Percentiles rank a stretch among this genome's conserved stretches.
Conservation (phyloP, 2,888 invertebrate species). For the Pristionchus entomophagus region DNA sequence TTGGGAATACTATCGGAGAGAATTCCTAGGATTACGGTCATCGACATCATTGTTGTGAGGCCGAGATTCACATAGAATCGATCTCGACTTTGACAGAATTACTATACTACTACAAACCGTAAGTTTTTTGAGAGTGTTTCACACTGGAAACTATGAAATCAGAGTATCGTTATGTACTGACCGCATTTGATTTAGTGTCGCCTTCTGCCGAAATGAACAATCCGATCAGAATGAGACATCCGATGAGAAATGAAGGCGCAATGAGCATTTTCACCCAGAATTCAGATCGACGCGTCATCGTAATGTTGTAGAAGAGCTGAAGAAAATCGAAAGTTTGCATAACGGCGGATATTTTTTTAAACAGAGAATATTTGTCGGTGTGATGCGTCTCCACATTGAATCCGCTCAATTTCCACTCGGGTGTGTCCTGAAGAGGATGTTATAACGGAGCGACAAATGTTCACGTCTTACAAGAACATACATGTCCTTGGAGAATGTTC, state of each 20-base stretch:
- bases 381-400: neutral
- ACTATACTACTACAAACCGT: too few relatives aligned
- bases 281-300: conserved; percentile 28
- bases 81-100: too few relatives aligned
- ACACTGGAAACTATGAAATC: too few relatives aligned
- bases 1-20: conserved; percentile 33
- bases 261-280: conserved; percentile 45
- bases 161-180: too few relatives aligned
- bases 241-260: conserved; percentile 31
- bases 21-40: conserved; percentile 42
- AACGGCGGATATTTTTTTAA: neutral
- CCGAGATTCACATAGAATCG: conserved; percentile 37
- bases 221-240: conserved; percentile 28
- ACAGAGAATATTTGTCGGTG: neutral
- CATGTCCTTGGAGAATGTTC: neutral
- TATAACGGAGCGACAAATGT: too few relatives aligned
- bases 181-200: neutral
- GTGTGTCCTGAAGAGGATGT: conserved; percentile 23
- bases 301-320: conserved; percentile 38
- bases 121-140: too few relatives aligned
- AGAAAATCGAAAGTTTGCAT: too few relatives aligned
- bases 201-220: neutral
- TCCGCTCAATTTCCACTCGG: conserved; percentile 13
- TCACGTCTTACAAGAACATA: neutral
- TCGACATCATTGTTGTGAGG: conserved; percentile 44